Base-by-base conservation (phyloP, 2,113 vertebrate genomes). In the Dendropsophus ebraccatus region DNA sequence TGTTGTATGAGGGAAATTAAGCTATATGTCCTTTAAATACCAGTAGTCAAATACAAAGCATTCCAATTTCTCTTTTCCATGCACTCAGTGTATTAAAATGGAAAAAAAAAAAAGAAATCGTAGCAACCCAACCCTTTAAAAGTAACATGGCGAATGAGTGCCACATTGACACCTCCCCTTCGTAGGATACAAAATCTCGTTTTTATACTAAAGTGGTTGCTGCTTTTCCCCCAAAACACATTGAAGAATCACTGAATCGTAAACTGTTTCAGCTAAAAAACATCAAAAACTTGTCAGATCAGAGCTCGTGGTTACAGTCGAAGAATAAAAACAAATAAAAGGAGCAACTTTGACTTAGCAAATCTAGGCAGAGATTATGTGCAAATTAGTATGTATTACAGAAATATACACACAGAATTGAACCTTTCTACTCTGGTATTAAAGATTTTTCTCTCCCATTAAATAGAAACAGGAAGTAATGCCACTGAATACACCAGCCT, bases 391-490 rank as follows among this genome's bases (percentile, higher is more conserved):
- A 81, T 28, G 58, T 28, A 65, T 81, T 62, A 62, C 60, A 79
- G 78, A 62, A 62, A 62, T 47, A 47, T 28, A 52, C 41, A 67
- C 50, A 74, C 21, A 73, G 37, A 87, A 87, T 50, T 60, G 45
- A 41, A 60, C 50, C 67, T 69, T 87, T 70, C 75, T 79, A 41
- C 84, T 70, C 84, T 41, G 60, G 60, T 70, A 58, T 74, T n/a
- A 12, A 60, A 37, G 32, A 60, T 83, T 88, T 65, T 88, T 89
- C 87, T 88, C 87, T 85, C 89, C 89, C 87, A 87, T 37, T 72
- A 78, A 80, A 56, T 86, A 88, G 87, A 89, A 87, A 89, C 88
- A 91, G 89, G 90, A 89, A 88, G 89, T 88, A 86, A 81, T 70
- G 75, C 62, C 67, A 54, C 76, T n/a, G 69, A 79, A 67, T 69